These are phyloP conservation scores for Teinopalpus imperialis DNA, from an alignment of 2,888 invertebrate genomes.

Conservation along the genomic window DNA sequence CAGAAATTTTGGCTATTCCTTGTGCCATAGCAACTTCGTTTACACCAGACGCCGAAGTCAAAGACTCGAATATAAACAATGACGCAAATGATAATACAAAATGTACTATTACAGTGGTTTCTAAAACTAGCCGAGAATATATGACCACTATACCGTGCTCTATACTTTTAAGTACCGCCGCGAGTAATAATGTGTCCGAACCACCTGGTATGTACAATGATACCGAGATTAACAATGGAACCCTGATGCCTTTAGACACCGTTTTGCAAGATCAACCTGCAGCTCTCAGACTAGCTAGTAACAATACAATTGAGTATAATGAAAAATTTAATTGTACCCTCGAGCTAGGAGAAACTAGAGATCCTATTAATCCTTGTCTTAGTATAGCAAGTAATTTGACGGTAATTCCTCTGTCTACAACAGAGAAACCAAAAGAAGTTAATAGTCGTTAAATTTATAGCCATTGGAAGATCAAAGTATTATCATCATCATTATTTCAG, in stretches of 20 bases:
- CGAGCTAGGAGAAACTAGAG: slow-evolving; percentile 52
- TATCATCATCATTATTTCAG: too few species aligned
- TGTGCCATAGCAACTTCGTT: slow-evolving; percentile 78
- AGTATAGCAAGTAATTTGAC: slow-evolving; percentile 61
- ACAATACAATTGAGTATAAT: slow-evolving; percentile 31
- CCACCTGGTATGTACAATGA: slow-evolving; percentile 44
- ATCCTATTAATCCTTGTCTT: slow-evolving; percentile 71
- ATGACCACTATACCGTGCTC: slow-evolving; percentile 77
- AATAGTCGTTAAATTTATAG: slow-evolving; percentile 16
- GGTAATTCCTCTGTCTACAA: slow-evolving; percentile 53
- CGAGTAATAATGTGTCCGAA: slow-evolving; percentile 76
- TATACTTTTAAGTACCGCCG: slow-evolving; percentile 65
- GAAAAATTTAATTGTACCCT: slow-evolving; percentile 48
- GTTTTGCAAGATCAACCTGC: slow-evolving; percentile 41
- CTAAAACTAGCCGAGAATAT: slow-evolving; percentile 64
- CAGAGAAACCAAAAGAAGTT: slow-evolving; percentile 31
- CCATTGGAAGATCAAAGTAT: too few species aligned
- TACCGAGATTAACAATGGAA: slow-evolving; percentile 36
- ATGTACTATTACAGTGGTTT: slow-evolving; percentile 69
- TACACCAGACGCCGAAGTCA: slow-evolving; percentile 67
- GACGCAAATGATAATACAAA: slow-evolving; percentile 61
- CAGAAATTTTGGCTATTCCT: slow-evolving; percentile 73
- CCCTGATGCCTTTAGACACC: slow-evolving; percentile 30
- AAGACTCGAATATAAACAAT: slow-evolving; percentile 48
- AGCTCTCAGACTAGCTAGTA: slow-evolving; percentile 43